Percentiles rank a stretch among this genome's conserved stretches.
Conservation (phyloP, 2,797 vertebrate genomes). For the Brachymystax lenok region DNA sequence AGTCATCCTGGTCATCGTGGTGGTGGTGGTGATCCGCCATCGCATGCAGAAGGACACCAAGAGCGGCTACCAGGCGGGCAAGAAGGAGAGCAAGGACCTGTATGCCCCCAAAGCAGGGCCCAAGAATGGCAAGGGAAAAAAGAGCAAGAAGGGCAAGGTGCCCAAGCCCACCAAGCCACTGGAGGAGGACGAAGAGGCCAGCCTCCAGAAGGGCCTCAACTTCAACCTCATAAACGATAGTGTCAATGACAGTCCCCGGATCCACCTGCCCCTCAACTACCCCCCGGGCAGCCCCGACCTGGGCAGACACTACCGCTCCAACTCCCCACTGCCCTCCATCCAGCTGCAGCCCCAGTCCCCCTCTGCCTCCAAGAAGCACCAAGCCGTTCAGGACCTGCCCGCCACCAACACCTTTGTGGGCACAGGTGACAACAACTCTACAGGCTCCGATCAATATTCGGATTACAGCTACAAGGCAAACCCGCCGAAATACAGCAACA, state of each 20-base stretch:
- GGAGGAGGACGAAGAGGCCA: constrained; percentile 92
- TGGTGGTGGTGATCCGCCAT: constrained; percentile 89
- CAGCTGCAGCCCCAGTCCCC: constrained; percentile 97
- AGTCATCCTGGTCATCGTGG: constrained; percentile 89
- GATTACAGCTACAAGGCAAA: constrained; percentile 99
- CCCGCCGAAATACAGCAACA: constrained; percentile 98
- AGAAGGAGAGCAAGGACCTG: constrained; percentile 96
- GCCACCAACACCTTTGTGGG: constrained; percentile 99
- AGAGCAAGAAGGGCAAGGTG: constrained; percentile 91
- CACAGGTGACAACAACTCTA: constrained; percentile 97
- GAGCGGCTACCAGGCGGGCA: constrained; percentile 95
- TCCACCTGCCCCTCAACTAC: constrained; percentile 95
- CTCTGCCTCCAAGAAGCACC: constrained; percentile 98
- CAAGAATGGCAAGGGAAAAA: constrained; percentile 90
- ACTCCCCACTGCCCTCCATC: constrained; percentile 95
- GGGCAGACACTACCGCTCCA: constrained; percentile 97
- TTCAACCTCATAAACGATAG: constrained; percentile 95
- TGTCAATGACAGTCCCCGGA: constrained; percentile 91
- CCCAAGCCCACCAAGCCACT: constrained; percentile 90
- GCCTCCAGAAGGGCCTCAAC: constrained; percentile 91
- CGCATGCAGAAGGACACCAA: constrained; percentile 92
- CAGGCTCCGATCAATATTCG: constrained; percentile 98
- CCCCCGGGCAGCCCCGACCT: constrained; percentile 93
- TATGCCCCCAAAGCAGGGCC: constrained; percentile 91
- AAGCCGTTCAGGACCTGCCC: constrained; percentile 97